These are phyloP conservation scores for Hexactinellida sp. DNA, from an alignment of 37 sponge, comb jelly and placozoan genomes.

Conservation along the genomic window DNA sequence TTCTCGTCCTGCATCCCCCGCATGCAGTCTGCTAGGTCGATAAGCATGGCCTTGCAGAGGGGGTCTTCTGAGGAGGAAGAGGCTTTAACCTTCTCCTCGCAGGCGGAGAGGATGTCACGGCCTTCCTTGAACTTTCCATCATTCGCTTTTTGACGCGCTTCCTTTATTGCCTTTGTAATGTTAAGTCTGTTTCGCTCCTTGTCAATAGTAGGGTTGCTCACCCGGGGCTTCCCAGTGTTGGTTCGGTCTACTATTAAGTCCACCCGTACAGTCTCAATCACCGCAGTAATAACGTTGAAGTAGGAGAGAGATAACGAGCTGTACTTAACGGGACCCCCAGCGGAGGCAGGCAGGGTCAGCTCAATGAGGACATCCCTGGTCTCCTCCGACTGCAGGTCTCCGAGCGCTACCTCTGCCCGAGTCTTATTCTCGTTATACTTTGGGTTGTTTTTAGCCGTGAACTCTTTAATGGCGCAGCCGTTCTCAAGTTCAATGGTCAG, in stretches of 20 bases:
- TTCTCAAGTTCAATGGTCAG: conserved; percentile 35
- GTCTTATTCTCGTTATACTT: conserved; percentile 35
- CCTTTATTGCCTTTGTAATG: conserved; percentile 44
- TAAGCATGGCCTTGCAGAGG: background rate
- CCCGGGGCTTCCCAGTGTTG: conserved; percentile 1
- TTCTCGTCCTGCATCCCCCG: background rate
- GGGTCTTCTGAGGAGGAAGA: background rate
- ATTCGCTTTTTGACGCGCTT: conserved; percentile 24
- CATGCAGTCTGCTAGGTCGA: background rate
- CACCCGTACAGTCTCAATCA: conserved; percentile 26
- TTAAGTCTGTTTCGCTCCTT: conserved; percentile 49
- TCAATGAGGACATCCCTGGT: conserved; percentile 61
- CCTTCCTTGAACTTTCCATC: background rate
- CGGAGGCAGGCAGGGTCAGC: conserved; percentile 40
- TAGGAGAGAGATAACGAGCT: conserved; percentile 36
- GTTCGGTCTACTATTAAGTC: conserved; percentile 31
- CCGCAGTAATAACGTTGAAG: conserved; percentile 68
- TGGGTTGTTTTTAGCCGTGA: conserved; percentile 39
- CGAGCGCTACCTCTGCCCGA: conserved; percentile 47
- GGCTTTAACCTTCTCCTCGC: background rate
- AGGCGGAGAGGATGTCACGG: background rate
- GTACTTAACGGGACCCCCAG: conserved; percentile 14
- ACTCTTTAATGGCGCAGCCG: conserved; percentile 30
- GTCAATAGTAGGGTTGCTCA: conserved; percentile 32
- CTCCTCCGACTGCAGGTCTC: conserved; percentile 86